Evolutionary conservation across 1,140 invertebrate genomes (phyloP).

Genomic region (Melanaphis sacchari): DNA sequence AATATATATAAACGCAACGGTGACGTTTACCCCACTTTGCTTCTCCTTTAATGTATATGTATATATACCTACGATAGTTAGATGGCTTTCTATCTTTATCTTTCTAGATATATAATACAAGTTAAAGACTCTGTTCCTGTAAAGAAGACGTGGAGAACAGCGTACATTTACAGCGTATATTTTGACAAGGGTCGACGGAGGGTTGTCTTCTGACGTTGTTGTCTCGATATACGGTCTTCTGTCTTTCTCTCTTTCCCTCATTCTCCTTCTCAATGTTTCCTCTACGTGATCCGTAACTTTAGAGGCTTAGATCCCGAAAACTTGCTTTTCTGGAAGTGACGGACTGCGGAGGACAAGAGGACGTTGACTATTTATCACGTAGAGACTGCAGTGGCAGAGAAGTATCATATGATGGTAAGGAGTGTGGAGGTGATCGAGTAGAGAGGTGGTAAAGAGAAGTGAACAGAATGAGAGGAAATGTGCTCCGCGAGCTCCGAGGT

Average conservation of each 20-base stretch:
- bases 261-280: neutral
- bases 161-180: neutral
- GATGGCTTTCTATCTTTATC: neutral
- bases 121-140: constrained; percentile 28
- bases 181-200: constrained; percentile 7
- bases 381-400: neutral
- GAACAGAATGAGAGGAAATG: neutral
- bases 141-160: neutral
- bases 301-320: neutral
- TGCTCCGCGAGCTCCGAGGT: constrained; percentile 3
- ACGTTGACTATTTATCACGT: constrained; percentile 3
- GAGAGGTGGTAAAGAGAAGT: neutral
- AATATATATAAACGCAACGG: constrained; percentile 1
- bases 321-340: neutral
- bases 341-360: neutral
- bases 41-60: neutral
- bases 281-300: neutral
- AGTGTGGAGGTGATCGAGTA: neutral
- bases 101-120: neutral
- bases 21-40: neutral
- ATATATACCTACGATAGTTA: neutral
- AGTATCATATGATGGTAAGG: neutral
- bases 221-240: neutral
- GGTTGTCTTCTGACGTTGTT: constrained; percentile 24
- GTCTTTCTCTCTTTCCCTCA: too few species aligned